A percentile compares a stretch with the other conserved stretches of the same genome.
Evolutionary conservation across 2,113 vertebrate species (phyloP).

Genomic region (Ageneiosus marmoratus): DNA sequence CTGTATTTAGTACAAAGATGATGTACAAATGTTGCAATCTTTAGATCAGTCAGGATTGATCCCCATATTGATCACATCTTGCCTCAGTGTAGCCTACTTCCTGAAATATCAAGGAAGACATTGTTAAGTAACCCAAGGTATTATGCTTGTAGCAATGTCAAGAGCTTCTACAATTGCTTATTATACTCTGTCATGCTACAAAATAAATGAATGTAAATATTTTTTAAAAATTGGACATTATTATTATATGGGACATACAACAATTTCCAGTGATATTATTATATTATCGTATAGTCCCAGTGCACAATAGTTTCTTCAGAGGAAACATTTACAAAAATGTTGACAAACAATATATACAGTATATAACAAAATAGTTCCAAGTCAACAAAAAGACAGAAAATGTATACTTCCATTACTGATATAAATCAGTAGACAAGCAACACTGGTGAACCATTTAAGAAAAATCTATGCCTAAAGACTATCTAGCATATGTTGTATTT

Average conservation of each 20-base stretch:
- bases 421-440: not conserved
- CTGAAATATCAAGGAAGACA: constrained; percentile 72
- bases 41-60: not conserved
- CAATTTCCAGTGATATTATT: not conserved
- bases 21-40: constrained; percentile 46
- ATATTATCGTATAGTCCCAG: not conserved
- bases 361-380: not conserved
- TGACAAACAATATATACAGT: not conserved
- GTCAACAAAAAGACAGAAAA: not conserved
- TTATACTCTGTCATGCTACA: not conserved
- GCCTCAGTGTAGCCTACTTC: constrained; percentile 58
- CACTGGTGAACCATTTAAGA: not conserved
- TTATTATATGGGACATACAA: not conserved
- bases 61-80: constrained; percentile 69
- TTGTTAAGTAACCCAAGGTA: constrained; percentile 54
- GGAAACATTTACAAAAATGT: not conserved
- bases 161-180: not conserved
- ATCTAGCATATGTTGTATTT: not conserved
- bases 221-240: not conserved
- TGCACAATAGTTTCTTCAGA: not conserved
- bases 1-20: constrained; percentile 54
- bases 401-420: not conserved
- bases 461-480: not conserved
- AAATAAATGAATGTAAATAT: not conserved
- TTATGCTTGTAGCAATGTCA: not conserved